Evolutionary conservation across 2,888 invertebrate genomes (phyloP).

Genomic region (Rotaria socialis): DNA sequence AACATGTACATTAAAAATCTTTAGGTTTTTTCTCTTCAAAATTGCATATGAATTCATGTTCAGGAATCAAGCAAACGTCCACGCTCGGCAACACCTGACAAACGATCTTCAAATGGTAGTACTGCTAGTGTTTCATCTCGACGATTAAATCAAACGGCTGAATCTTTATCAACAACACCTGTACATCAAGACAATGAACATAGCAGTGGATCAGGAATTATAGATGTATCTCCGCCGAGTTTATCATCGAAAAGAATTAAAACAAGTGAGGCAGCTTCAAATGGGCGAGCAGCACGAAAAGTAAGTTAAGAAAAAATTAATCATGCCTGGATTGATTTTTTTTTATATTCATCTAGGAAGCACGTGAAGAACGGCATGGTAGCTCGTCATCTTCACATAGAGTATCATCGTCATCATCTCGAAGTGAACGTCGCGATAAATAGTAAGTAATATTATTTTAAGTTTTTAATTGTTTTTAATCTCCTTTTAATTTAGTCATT

Average conservation of each 20-base stretch:
- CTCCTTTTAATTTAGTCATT: background rate
- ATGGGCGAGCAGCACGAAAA: background rate
- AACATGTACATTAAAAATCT: background rate
- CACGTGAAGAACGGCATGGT: background rate
- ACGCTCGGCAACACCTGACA: background rate
- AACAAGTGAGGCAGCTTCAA: background rate
- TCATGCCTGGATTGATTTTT: too few species aligned
- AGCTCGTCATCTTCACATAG: constrained; percentile 1
- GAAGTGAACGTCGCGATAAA: background rate
- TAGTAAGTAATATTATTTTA: background rate
- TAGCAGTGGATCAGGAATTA: background rate
- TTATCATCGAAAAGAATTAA: background rate
- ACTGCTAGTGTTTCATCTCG: background rate
- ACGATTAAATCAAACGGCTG: constrained; percentile 3
- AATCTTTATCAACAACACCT: constrained; percentile 9
- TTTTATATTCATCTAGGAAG: background rate
- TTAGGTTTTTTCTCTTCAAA: background rate
- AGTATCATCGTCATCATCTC: background rate
- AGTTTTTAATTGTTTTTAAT: background rate
- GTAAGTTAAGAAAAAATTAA: background rate
- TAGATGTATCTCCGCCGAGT: background rate
- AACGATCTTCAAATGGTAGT: background rate
- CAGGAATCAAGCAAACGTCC: background rate
- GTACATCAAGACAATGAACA: background rate
- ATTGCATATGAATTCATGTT: background rate